These are phyloP conservation scores for Oscheius sp. DNA, from an alignment of 2,888 invertebrate genomes.

Conservation along the genomic window DNA sequence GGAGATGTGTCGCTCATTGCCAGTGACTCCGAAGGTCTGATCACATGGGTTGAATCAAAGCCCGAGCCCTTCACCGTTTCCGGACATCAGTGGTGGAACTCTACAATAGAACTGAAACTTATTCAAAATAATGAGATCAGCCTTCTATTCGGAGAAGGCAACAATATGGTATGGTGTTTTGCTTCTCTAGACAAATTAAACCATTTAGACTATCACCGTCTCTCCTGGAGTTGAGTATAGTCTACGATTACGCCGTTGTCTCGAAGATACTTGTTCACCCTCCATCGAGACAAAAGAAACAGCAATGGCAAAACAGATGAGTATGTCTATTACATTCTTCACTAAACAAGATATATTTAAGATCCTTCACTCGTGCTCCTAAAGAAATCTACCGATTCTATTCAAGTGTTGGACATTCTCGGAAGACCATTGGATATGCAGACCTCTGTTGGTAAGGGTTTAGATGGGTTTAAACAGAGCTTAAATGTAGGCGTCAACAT, in stretches of 20 bases:
- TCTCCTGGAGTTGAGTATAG: constrained; percentile 39
- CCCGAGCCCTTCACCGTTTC: constrained; percentile 16
- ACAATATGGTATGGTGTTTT: neutral
- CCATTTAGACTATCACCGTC: constrained; percentile 47
- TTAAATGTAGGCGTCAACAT: constrained; percentile 14
- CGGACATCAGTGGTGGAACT: constrained; percentile 17
- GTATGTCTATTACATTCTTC: neutral
- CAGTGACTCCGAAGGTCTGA: constrained; percentile 48
- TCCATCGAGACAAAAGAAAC: constrained; percentile 40
- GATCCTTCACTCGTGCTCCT: constrained; percentile 28
- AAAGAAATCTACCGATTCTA: neutral
- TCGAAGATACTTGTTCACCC: constrained; percentile 47
- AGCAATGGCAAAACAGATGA: constrained; percentile 27
- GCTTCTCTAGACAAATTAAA: no score
- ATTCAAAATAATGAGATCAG: neutral
- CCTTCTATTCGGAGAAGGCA: neutral
- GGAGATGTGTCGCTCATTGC: constrained; percentile 49
- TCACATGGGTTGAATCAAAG: constrained; percentile 54
- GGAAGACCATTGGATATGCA: constrained; percentile 24
- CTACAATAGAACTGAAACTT: constrained; percentile 21
- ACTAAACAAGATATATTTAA: constrained; percentile 19
- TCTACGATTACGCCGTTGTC: constrained; percentile 44
- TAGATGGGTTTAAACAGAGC: neutral
- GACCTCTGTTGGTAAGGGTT: constrained; percentile 4
- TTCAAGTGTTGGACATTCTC: constrained; percentile 24